phyloP scores from a whole-genome alignment of 2,113 vertebrate genomes.

The Tor tambroides region DNA sequence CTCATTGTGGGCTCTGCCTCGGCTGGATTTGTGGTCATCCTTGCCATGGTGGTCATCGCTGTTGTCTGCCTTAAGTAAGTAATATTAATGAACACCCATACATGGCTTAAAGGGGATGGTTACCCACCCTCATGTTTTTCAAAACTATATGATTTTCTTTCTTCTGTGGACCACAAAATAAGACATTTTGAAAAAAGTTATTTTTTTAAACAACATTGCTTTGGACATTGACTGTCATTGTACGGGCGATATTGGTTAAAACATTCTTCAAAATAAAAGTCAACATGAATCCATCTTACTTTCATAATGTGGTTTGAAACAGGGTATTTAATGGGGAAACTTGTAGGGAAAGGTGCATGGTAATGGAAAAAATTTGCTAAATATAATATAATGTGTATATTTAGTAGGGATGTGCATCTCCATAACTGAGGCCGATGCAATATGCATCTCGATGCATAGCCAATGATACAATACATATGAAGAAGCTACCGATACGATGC shows the following conservation, averaged over 20 bases:
- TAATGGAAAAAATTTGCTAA: no score
- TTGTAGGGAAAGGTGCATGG: not conserved
- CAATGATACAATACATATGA: no score
- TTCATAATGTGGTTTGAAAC: not conserved
- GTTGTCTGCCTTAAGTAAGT: slow-evolving; percentile 96
- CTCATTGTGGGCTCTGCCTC: slow-evolving; percentile 94
- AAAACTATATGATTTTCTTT: not conserved
- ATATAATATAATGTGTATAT: no score
- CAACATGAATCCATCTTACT: not conserved
- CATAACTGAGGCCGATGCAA: no score
- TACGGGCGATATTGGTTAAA: no score
- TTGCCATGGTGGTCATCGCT: slow-evolving; percentile 91
- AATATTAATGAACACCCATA: not conserved
- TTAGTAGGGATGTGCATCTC: no score
- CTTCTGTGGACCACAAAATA: not conserved
- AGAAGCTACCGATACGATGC: no score
- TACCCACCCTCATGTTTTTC: not conserved
- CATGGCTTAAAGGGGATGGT: not conserved
- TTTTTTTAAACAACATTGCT: no score
- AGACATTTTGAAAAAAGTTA: not conserved
- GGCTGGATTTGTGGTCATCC: slow-evolving; percentile 90
- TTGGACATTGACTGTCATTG: no score
- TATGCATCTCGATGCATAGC: no score
- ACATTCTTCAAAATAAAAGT: not conserved
- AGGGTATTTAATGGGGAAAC: not conserved